These are phyloP conservation scores for Bradypodion ventrale DNA, from an alignment of 2,797 vertebrate species.

Conservation along the genomic window DNA sequence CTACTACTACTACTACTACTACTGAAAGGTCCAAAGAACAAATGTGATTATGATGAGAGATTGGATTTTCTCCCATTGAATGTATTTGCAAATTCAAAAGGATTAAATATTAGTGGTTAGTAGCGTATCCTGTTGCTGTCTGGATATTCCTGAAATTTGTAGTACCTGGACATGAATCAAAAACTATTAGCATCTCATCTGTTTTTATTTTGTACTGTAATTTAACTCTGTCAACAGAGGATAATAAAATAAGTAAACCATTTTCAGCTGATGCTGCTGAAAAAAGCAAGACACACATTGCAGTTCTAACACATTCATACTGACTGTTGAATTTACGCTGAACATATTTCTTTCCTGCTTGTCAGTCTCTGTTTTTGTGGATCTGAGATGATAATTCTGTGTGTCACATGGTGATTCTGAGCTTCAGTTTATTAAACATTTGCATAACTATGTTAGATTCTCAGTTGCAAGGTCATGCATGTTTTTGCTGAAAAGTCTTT, in stretches of 20 bases:
- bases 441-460: slow-evolving; percentile 13
- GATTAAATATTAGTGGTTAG: neutral
- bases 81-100: neutral
- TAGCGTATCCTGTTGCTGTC: neutral
- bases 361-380: slow-evolving; percentile 30
- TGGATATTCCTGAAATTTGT: neutral
- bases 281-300: slow-evolving; percentile 35
- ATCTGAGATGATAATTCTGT: slow-evolving; percentile 27
- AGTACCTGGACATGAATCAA: neutral
- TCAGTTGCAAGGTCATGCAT: slow-evolving; percentile 32
- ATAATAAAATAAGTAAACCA: neutral
- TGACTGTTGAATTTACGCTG: slow-evolving; percentile 44
- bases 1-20: too few relatives aligned
- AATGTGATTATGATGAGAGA: neutral
- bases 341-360: slow-evolving; percentile 5
- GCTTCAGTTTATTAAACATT: slow-evolving; percentile 21
- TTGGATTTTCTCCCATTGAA: neutral
- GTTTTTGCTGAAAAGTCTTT: slow-evolving; percentile 13
- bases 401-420: neutral
- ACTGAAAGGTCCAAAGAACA: neutral
- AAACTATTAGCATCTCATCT: neutral
- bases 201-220: neutral
- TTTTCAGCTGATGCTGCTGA: neutral
- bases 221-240: neutral
- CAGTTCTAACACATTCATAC: slow-evolving; percentile 48